These are phyloP conservation scores for Smithornis capensis DNA, from an alignment of 2,113 vertebrate species.

Conservation along the genomic window DNA sequence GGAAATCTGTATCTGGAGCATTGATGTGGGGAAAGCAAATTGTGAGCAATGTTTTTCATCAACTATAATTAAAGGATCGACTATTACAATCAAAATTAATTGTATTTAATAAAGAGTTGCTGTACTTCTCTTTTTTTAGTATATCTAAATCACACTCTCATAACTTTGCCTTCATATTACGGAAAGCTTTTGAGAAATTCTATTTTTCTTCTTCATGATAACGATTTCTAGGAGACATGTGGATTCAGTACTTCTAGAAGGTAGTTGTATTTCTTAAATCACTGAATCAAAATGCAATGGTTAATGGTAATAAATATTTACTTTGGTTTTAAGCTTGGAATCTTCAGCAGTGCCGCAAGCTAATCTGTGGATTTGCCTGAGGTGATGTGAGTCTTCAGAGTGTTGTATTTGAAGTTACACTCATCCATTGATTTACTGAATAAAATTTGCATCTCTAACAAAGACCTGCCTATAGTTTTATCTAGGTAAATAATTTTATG, in stretches of 20 bases:
- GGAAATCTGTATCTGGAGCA: neutral
- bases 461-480: neutral
- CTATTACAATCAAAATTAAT: slow-evolving; percentile 11
- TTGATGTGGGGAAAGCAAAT: neutral
- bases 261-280: neutral
- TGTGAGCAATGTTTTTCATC: neutral
- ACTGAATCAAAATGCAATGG: neutral
- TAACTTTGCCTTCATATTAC: neutral
- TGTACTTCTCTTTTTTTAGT: neutral
- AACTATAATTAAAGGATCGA: neutral
- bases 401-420: neutral
- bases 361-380: slow-evolving; percentile 14
- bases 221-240: neutral
- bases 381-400: neutral
- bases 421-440: neutral
- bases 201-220: neutral
- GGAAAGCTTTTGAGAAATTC: neutral
- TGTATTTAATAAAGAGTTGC: neutral
- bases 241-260: neutral
- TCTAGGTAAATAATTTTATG: neutral
- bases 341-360: neutral
- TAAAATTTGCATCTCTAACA: slow-evolving; percentile 2
- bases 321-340: neutral
- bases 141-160: neutral
- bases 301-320: neutral